Percentiles rank a stretch among this genome's conserved stretches.
Evolutionary conservation across 2,888 invertebrate species (phyloP).

Genomic region (Acronicta psi): DNA sequence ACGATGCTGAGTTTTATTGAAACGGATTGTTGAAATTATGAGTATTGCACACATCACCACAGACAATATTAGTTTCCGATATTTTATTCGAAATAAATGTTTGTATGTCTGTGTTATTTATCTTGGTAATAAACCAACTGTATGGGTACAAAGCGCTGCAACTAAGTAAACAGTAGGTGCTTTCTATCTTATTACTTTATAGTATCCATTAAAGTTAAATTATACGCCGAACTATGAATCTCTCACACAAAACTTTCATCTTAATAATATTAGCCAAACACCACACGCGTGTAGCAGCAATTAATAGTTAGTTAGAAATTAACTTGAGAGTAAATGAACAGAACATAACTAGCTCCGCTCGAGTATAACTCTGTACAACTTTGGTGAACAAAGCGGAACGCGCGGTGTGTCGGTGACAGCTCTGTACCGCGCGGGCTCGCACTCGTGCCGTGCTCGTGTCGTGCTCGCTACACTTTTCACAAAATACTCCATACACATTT

Average conservation of each 20-base stretch:
- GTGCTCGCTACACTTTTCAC: conserved; percentile 4
- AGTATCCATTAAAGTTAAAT: not conserved
- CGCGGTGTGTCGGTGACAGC: conserved; percentile 38
- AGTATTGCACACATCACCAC: too few species aligned
- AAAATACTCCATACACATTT: conserved; percentile 47
- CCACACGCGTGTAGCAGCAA: conserved; percentile 2
- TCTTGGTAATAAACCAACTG: too few species aligned
- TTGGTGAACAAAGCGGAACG: conserved; percentile 21
- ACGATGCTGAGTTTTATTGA: not conserved
- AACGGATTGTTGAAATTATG: not conserved
- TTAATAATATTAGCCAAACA: not conserved
- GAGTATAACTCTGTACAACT: conserved; percentile 12
- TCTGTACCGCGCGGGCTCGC: conserved; percentile 5
- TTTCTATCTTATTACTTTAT: too few species aligned
- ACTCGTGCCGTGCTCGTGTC: not conserved
- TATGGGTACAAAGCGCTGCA: too few species aligned
- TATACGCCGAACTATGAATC: not conserved
- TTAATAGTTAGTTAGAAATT: conserved; percentile 32
- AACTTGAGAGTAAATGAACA: conserved; percentile 20
- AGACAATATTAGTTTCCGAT: not conserved
- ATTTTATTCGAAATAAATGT: not conserved
- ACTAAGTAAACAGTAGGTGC: too few species aligned
- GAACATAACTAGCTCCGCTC: not conserved
- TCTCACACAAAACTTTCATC: conserved; percentile 1
- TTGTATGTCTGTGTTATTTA: not conserved